These are phyloP conservation scores for Bugula neritina DNA, from an alignment of 2,888 invertebrate species.

Conservation along the genomic window DNA sequence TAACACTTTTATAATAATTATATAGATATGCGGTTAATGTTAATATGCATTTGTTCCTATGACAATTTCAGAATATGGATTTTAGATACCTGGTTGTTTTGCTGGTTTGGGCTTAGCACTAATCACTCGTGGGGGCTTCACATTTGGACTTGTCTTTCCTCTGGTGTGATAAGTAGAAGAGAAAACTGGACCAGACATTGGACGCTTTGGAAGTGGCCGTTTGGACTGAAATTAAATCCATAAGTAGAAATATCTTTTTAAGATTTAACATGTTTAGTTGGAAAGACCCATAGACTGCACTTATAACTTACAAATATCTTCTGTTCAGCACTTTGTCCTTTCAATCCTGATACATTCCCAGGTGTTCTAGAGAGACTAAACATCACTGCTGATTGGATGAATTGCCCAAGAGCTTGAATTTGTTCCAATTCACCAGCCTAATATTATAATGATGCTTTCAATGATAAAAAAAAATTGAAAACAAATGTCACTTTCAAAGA, in stretches of 20 bases:
- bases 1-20: too few species aligned
- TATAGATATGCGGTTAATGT: too few species aligned
- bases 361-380: conserved; percentile 3
- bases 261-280: too few species aligned
- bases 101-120: conserved; percentile 32
- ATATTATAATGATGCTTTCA: too few species aligned
- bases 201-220: conserved; percentile 38
- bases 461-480: too few species aligned
- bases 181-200: conserved; percentile 35
- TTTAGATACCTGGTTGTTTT: conserved; percentile 17
- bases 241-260: too few species aligned
- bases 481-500: too few species aligned
- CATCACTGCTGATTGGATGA: conserved; percentile 24
- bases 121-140: conserved; percentile 36
- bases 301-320: conserved; percentile 19
- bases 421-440: conserved; percentile 6
- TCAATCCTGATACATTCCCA: background rate
- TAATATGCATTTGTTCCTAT: too few species aligned
- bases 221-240: conserved; percentile 31
- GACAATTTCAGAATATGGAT: too few species aligned
- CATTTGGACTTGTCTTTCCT: conserved; percentile 39
- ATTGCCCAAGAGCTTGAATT: conserved; percentile 13
- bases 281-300: too few species aligned
- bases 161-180: conserved; percentile 39
- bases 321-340: background rate